Base-by-base conservation (phyloP, 1,140 invertebrate species). In the Apis mellifera region DNA sequence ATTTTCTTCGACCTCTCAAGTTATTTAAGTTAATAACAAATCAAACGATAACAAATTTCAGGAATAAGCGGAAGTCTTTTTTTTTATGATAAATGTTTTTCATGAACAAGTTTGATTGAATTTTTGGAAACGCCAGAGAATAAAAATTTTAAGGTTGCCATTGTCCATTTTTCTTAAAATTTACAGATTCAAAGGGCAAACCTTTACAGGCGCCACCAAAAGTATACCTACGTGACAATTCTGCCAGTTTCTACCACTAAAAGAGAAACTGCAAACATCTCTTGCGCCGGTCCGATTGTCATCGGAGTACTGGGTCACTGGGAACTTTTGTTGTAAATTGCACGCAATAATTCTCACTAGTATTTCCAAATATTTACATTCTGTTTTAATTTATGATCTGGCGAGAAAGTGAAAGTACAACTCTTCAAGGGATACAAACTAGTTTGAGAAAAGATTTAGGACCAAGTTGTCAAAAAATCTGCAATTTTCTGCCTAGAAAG, bases 341-440 rank as follows among this genome's bases (percentile, higher is more conserved):
- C 88, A 88, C 80, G 84, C 84, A 88, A 89, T 89, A 89, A 89
- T 82, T 86, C 74, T 80, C 21, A 19, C n/a, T 81, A 26, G 23
- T 66, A 59, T 76, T 68, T 83, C 79, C 71, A 87, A 87, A 87
- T 87, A 87, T 87, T 87, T 88, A 84, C 70, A 69, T 57, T 23
- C n/a, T n/a, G 0, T 9, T 65, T 48, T 79, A 82, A 88, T 88
- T 88, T 88, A 88, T 72, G 84, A 64, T 50, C 59, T 17, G 55
- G 8, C 0, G 42, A 0, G 19, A 83, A 54, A 55, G 72, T 50
- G 15, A 13, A 23, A 12, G 2, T 1, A 9, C 23, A 68, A 62
- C 42, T 59, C 72, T 52, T 62, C 57, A 23, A 26, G 54, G 62
- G 1, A 1, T 15, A 4, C 9, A 54, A 8, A 23, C 1, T 4